These are phyloP conservation scores for Petrocephalus schoutedeni DNA, from an alignment of 2,797 vertebrate species.

Conservation along the genomic window DNA sequence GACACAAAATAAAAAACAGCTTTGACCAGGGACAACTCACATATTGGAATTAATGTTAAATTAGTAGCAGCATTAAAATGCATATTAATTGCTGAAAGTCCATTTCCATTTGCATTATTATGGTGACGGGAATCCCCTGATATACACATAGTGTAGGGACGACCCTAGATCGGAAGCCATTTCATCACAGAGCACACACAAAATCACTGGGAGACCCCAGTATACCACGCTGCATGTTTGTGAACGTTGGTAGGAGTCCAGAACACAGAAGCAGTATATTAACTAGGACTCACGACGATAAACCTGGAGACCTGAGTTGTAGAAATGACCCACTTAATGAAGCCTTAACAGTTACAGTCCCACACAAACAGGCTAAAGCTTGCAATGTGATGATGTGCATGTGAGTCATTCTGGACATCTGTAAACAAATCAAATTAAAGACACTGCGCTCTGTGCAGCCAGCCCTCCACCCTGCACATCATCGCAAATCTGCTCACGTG, in stretches of 20 bases:
- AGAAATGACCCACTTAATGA: neutral
- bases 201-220: neutral
- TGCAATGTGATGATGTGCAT: neutral
- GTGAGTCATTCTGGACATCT: neutral
- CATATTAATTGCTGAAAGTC: neutral
- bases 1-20: neutral
- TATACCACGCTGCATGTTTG: neutral
- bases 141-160: neutral
- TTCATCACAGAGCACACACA: neutral
- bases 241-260: neutral
- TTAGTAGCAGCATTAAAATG: neutral
- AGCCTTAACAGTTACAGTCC: neutral
- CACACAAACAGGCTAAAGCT: neutral
- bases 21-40: neutral
- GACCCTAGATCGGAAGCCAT: neutral
- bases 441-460: neutral
- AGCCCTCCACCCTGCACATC: neutral
- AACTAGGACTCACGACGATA: neutral
- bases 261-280: neutral
- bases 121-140: neutral
- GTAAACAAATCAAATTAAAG: neutral
- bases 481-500: neutral
- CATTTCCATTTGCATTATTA: neutral
- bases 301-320: neutral
- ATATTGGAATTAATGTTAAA: neutral